Conservation (phyloP, 1,140 invertebrate genomes). For the Globodera ellingtonae region DNA sequence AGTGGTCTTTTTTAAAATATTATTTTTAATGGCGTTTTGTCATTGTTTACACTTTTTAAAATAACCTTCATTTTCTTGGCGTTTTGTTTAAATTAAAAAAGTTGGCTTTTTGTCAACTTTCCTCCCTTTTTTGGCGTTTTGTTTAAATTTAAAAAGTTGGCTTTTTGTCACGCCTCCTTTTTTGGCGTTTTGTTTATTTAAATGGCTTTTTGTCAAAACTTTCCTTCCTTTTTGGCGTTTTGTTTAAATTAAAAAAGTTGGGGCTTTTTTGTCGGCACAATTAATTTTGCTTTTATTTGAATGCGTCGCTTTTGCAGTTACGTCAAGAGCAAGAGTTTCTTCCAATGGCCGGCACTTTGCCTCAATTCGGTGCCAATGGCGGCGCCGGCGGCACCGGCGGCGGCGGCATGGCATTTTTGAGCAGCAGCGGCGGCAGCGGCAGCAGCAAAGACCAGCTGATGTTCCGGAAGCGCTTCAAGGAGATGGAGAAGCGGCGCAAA, state of each 20-base stretch:
- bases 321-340: slow-evolving; percentile 22
- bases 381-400: background rate
- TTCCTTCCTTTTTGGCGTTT: no score
- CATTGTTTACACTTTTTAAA: no score
- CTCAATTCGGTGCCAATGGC: background rate
- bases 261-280: background rate
- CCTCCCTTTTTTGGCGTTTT: no score
- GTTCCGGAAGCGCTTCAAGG: slow-evolving; percentile 48
- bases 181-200: no score
- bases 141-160: no score
- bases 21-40: background rate
- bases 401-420: background rate
- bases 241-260: no score
- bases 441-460: slow-evolving; percentile 17
- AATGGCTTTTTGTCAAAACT: no score
- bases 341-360: background rate
- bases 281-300: background rate
- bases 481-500: slow-evolving; percentile 54
- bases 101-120: no score
- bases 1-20: background rate
- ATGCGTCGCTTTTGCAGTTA: background rate
- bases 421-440: background rate
- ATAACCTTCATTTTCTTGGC: no score
- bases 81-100: no score
- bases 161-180: no score